These are phyloP conservation scores for Rugalucina vietnamica DNA, from an alignment of 2,888 invertebrate species.

Conservation along the genomic window DNA sequence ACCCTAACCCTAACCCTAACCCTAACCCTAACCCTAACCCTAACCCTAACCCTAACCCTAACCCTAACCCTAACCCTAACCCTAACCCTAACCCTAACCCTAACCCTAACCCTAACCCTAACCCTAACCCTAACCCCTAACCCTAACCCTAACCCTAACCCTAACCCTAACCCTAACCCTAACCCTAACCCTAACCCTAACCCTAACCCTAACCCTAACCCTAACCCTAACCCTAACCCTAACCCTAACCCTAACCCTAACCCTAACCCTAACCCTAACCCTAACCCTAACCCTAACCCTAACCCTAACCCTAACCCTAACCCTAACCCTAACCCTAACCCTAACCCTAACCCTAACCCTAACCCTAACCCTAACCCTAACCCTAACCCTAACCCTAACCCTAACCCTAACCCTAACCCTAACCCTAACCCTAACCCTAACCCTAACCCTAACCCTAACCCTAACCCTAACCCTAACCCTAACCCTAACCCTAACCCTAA, in stretches of 20 bases:
- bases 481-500: neutral
- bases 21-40: slow-evolving; percentile 58
- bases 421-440: neutral
- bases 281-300: neutral
- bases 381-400: too few relatives aligned
- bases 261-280: neutral
- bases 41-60: slow-evolving; percentile 60
- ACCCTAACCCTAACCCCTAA: neutral
- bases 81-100: neutral
- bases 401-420: too few relatives aligned
- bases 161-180: neutral
- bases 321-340: neutral
- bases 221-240: neutral
- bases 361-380: neutral
- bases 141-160: neutral
- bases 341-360: neutral
- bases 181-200: neutral
- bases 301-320: neutral
- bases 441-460: neutral
- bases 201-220: neutral
- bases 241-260: neutral
- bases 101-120: neutral
- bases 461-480: neutral
- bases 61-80: neutral
- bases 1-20: slow-evolving; percentile 61